Evolutionary conservation across 2,797 vertebrate species (phyloP), one percentile per base, ranked within the genome.

Genomic region (Podarcis siculus): DNA sequence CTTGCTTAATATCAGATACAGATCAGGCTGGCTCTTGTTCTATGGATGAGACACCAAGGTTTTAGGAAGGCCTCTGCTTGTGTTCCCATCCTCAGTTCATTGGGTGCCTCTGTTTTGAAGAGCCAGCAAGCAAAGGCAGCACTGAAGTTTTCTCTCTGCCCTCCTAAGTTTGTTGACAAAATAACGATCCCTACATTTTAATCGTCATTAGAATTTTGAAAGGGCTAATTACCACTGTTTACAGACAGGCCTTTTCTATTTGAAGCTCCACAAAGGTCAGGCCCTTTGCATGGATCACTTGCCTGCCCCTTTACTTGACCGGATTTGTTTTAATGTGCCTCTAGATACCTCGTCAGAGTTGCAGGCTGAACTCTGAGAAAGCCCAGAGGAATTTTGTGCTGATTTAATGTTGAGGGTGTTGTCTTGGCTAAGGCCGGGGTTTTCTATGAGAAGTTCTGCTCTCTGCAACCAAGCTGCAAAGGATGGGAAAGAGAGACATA

Each of bases 81-180:
- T 89, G 93, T 95, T 82, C 86, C 55, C n/a, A 0, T 90, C 92
- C 96, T 95, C 96, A 95, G 95, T 95, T 92, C 92, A 96, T 96
- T 92, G 61, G 89, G 79, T 86, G 80, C 8, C 39, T 91, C 89
- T 94, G 90, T 71, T 42, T 49, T 61, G 86, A 85, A 90, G 89
- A 90, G 89, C 79, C 39, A 8, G 45, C 15, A 15, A 67, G 80
- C 80, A 35, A 23, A 39, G 5, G 67, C 92, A 91, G 86, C 93
- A 91, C 90, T 95, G 87, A 79, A 93, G 93, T 96, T 88, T 97
- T 95, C 95, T 97, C 96, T 96, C 92, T 95, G 91, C 93, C 92
- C 94, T 96, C 94, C 95, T 94, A 96, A 94, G 95, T 96, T 95
- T 95, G 93, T 93, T 91, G 96, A 95, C 95, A 97, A 97, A 97